Percentiles rank a stretch among this genome's conserved stretches.
These are phyloP conservation scores for Indicator maculatus DNA, from an alignment of 2,113 vertebrate genomes.

Conservation along the genomic window DNA sequence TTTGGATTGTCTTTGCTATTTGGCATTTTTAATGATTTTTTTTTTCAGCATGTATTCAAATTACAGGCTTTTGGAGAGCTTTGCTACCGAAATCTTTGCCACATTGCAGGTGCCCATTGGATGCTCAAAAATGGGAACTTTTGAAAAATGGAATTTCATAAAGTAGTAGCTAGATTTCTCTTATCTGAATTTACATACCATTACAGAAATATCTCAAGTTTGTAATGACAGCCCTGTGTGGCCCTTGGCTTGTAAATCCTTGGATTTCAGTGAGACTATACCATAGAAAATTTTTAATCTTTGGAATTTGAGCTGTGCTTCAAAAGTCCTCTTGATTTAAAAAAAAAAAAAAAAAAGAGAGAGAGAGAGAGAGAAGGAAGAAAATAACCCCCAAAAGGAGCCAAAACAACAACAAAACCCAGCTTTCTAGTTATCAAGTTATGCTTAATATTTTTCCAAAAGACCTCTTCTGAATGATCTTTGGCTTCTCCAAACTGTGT, in stretches of 20 bases:
- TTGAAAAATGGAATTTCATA: neutral
- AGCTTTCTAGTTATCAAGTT: neutral
- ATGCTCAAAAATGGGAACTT: neutral
- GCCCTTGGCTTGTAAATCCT: neutral
- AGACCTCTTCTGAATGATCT: conserved; percentile 44
- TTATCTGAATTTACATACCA: neutral
- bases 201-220: neutral
- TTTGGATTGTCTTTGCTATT: neutral
- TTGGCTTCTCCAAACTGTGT: conserved; percentile 54
- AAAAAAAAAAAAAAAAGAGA: neutral
- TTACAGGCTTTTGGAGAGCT: neutral
- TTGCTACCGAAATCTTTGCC: neutral
- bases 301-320: neutral
- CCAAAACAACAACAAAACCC: neutral
- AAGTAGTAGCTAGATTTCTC: neutral
- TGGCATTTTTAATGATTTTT: neutral
- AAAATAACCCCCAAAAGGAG: neutral
- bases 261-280: neutral
- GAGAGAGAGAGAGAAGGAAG: neutral
- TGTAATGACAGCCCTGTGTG: neutral
- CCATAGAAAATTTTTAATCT: neutral
- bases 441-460: conserved; percentile 24
- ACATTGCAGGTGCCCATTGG: neutral
- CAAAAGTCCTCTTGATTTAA: neutral
- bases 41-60: neutral